Base-by-base conservation (phyloP, 2,888 invertebrate species). In the Villa cingulata region DNA sequence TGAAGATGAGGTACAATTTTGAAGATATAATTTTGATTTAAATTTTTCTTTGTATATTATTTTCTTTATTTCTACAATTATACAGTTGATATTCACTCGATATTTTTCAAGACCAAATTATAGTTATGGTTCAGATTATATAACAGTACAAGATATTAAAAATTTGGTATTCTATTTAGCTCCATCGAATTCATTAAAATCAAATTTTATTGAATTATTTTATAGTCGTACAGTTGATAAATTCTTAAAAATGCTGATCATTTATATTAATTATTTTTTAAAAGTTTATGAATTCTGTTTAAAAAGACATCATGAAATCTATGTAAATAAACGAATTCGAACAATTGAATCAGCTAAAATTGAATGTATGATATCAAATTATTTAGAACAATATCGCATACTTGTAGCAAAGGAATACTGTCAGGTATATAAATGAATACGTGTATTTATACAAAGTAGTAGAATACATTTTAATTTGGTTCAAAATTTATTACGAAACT, bases 261-360 rank as follows among this genome's bases (percentile, higher is more conserved):
- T 65, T 12, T 68, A 68, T 54, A 66, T 68, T 23, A 66, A 68
- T 49, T 57, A 67, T 49, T 68, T 61, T 47, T 46, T 68, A 16
- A 62, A 61, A 17, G 48, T 64, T 44, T 62, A 63, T 0, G 68
- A 68, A 44, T 65, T 61, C 47, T 51, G 63, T 15, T 51, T 66
- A 1, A 61, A 68, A 32, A 58, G 64, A 0, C 56, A 64, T 2
- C 65, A 68, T 48, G 67, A 68, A 47, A 55, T 62, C 3, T 45
- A 12, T 32, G 12, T 32, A 10, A 12, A 32, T 32, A 43, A 40
- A 32, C 48, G 48, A 43, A 41, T 53, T 40, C 37, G 46, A 34
- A 48, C 51, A 41, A 38, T 42, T 27, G 43, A 50, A 45, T 62
- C 64, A 6, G 58, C 54, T 3, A 52, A 62, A 44, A 59, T 60